Evolutionary conservation across 2,113 vertebrate genomes (phyloP), one percentile per base, ranked within the genome.

Genomic region (Hippopotamus amphibius): DNA sequence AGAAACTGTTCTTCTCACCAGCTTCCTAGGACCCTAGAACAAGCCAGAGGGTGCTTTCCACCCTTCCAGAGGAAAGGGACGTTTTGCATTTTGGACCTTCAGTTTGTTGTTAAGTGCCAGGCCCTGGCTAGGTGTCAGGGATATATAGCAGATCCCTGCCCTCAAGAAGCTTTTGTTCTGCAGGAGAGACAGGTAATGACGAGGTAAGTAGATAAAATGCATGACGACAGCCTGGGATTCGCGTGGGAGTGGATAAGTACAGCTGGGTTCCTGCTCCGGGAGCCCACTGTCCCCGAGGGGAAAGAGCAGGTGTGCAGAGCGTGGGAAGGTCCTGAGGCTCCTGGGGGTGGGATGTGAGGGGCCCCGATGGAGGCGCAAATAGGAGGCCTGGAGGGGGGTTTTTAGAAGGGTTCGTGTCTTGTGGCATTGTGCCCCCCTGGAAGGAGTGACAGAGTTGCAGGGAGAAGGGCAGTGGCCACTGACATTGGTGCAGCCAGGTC

Each of bases 401-500:
- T 43, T 43, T 28, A 74, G 65, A 53, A 9, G 26, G 10, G 43
- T 13, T 41, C 0, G 1, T 19, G 5, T 46, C 24, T 46, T 1
- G 2, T 24, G 65, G 41, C 9, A 2, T 28, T 1, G 0, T 4
- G 9, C 46, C 37, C 30, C 59, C 0, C 0, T 1, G 55, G 28
- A 50, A n/a, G 55, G 88, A 57, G 22, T 28, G 53, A 46, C 26
- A 2, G 30, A 26, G 28, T 2, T 71, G 65, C 22, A 43, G 48
- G 46, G 69, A 14, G n/a, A 79, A 14, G 50, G 22, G 13, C 5
- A 7, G 16, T 0, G 24, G 21, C n/a, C 80, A 43, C 14, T 22
- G 28, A 7, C 43, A 7, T 24, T n/a, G 0, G 0, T 10, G 1
- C 1, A 2, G 69, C 57, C 17, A 9, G 63, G 30, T 61, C 24